These are phyloP conservation scores for Nasonovia ribisnigri DNA, from an alignment of 2,888 invertebrate genomes.

Conservation along the genomic window DNA sequence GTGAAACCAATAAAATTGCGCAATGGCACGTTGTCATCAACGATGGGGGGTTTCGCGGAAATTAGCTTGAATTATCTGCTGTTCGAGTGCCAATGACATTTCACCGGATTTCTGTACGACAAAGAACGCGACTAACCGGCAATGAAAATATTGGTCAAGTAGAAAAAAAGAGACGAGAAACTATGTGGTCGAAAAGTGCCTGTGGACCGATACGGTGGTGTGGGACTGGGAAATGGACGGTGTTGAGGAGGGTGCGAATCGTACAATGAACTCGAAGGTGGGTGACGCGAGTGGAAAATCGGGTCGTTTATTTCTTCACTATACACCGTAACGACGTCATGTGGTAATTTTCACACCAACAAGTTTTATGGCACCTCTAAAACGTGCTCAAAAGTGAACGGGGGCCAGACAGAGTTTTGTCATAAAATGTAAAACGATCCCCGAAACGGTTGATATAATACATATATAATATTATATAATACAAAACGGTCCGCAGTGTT, in stretches of 20 bases:
- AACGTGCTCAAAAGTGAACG: slow-evolving; percentile 1
- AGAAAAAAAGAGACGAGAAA: not conserved
- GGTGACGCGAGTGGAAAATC: slow-evolving; percentile 20
- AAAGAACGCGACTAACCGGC: not conserved
- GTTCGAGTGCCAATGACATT: not conserved
- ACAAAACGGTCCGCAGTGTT: not conserved
- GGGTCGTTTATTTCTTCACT: slow-evolving; percentile 7
- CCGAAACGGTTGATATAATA: too few relatives aligned
- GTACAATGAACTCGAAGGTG: not conserved
- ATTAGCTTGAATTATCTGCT: not conserved
- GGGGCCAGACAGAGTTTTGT: not conserved
- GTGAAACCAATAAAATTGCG: not conserved
- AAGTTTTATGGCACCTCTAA: slow-evolving; percentile 28
- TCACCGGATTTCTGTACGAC: not conserved
- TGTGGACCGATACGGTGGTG: not conserved
- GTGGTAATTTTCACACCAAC: slow-evolving; percentile 42
- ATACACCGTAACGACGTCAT: slow-evolving; percentile 28
- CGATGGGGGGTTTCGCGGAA: not conserved
- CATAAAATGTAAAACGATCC: slow-evolving; percentile 5
- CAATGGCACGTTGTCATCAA: not conserved
- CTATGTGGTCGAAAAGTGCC: not conserved
- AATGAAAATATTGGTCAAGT: slow-evolving; percentile 12
- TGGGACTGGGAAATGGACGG: not conserved
- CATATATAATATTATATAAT: not conserved
- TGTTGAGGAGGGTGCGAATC: not conserved